Conservation (phyloP, 2,113 vertebrate genomes). For the Collichthys lucidus region DNA sequence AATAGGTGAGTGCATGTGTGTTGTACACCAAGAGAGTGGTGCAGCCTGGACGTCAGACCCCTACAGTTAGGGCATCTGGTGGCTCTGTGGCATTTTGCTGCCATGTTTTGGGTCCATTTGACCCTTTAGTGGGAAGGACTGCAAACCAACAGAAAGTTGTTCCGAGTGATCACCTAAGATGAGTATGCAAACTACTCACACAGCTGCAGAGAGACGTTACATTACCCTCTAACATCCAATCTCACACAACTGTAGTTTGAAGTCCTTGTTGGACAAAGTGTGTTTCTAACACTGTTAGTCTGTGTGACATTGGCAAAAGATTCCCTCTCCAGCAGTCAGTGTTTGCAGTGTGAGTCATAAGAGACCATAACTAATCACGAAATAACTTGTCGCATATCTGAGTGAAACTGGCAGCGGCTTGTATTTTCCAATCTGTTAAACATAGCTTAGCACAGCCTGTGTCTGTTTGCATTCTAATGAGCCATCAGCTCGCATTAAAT, state of each 20-base stretch:
- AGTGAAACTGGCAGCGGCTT: constrained; percentile 69
- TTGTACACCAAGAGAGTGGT: too few relatives aligned
- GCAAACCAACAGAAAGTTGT: too few relatives aligned
- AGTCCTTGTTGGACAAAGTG: constrained; percentile 34
- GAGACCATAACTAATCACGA: constrained; percentile 76
- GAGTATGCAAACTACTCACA: too few relatives aligned
- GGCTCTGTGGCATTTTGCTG: too few relatives aligned
- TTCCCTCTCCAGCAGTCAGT: constrained; percentile 65
- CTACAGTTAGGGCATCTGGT: too few relatives aligned
- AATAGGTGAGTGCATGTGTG: too few relatives aligned
- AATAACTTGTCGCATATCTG: constrained; percentile 75
- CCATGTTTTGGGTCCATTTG: too few relatives aligned
- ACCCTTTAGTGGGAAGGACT: too few relatives aligned
- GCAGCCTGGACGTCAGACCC: too few relatives aligned
- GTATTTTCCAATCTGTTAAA: constrained; percentile 76
- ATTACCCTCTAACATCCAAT: constrained; percentile 28
- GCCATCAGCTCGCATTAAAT: constrained; percentile 75
- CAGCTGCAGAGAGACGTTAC: constrained; percentile 3
- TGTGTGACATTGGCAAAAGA: constrained; percentile 74
- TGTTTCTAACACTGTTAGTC: constrained; percentile 61
- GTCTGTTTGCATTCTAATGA: constrained; percentile 79
- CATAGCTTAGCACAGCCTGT: constrained; percentile 59
- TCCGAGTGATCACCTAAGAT: too few relatives aligned
- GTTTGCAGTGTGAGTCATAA: constrained; percentile 73
- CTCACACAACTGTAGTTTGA: constrained; percentile 39